These are phyloP conservation scores for Hemaris fuciformis DNA, from an alignment of 2,888 invertebrate genomes.

Conservation along the genomic window DNA sequence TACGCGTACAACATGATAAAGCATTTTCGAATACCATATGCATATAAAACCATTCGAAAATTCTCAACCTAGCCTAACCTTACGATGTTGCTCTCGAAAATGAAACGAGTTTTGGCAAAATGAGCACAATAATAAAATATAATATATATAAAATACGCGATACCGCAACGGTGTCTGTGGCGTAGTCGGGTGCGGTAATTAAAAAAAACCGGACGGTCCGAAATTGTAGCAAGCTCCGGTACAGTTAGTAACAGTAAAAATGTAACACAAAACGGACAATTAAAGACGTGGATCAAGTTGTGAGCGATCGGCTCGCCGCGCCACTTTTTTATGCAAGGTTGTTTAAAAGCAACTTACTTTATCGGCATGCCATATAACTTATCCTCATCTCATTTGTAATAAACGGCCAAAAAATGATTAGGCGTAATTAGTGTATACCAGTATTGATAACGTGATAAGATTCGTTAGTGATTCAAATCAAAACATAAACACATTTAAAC, in stretches of 20 bases:
- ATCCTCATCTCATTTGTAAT: too few species aligned
- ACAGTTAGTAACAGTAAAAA: slow-evolving; percentile 73
- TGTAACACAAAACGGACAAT: slow-evolving; percentile 65
- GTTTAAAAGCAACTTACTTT: neutral
- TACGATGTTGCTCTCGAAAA: neutral
- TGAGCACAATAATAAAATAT: slow-evolving; percentile 3
- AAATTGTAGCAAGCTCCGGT: slow-evolving; percentile 63
- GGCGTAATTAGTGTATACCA: too few species aligned
- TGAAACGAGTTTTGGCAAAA: slow-evolving; percentile 4
- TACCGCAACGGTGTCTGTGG: slow-evolving; percentile 38
- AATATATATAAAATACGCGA: slow-evolving; percentile 17
- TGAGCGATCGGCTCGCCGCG: slow-evolving; percentile 21
- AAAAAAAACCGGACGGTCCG: slow-evolving; percentile 59
- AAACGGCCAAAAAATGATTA: too few species aligned
- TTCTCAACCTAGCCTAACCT: slow-evolving; percentile 12
- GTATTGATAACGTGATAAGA: too few species aligned
- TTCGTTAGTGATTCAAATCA: too few species aligned
- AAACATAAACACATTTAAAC: too few species aligned
- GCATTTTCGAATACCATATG: neutral
- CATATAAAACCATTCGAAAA: neutral
- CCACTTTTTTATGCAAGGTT: neutral
- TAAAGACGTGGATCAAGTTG: slow-evolving; percentile 41
- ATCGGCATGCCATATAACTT: neutral
- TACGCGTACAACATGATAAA: neutral
- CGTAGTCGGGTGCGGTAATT: slow-evolving; percentile 42